Conservation (phyloP, 1,140 invertebrate genomes). For the Ditylenchus dipsaci region DNA sequence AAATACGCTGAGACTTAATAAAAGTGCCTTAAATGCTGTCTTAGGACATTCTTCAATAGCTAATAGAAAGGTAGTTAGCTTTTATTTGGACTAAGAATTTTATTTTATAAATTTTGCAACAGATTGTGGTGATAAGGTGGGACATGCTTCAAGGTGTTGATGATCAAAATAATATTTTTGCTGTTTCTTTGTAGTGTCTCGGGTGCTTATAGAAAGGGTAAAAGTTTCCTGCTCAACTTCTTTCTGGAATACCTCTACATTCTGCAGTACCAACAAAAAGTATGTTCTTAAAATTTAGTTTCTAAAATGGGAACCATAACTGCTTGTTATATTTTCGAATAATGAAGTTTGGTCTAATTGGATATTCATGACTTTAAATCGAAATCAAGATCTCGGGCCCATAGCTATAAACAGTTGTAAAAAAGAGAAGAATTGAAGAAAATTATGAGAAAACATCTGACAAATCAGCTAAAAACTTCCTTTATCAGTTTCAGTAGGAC, state of each 20-base stretch:
- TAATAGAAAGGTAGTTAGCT: constrained; percentile 37
- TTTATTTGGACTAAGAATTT: not conserved
- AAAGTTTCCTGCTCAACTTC: constrained; percentile 85
- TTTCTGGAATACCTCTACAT: constrained; percentile 73
- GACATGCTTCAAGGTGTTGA: constrained; percentile 67
- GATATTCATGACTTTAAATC: no score
- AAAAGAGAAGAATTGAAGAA: no score
- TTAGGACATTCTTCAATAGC: constrained; percentile 41
- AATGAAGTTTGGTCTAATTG: no score
- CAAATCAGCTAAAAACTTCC: no score
- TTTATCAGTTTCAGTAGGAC: no score
- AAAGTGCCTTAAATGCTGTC: constrained; percentile 43
- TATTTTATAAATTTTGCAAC: no score
- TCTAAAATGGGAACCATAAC: not conserved
- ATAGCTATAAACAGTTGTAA: no score
- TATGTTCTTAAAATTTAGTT: constrained; percentile 7
- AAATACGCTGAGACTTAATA: constrained; percentile 42
- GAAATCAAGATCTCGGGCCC: no score
- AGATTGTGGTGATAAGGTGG: no score
- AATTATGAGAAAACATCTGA: no score
- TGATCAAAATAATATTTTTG: constrained; percentile 63
- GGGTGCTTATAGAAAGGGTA: constrained; percentile 94
- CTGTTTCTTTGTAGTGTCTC: constrained; percentile 68
- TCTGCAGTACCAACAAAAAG: constrained; percentile 48
- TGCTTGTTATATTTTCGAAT: not conserved